phyloP scores from a whole-genome alignment of 2,113 vertebrate species.

The Ancistrus triradiatus region DNA sequence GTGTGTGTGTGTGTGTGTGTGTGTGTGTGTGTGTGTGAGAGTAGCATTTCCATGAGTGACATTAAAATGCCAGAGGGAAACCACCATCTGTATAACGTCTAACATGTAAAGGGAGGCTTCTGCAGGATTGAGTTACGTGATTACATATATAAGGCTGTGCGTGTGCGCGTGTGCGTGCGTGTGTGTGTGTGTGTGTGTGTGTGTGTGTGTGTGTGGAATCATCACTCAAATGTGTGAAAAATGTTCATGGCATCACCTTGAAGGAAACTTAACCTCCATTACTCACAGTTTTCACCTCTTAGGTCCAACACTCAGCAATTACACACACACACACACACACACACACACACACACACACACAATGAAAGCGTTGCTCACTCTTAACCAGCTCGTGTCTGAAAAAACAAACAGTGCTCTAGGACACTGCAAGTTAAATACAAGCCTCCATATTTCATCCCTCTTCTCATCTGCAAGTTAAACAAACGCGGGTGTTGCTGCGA shows the following conservation, averaged over 20 bases:
- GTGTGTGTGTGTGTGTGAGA: no score
- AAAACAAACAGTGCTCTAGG: constrained; percentile 37
- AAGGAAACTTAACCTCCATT: constrained; percentile 55
- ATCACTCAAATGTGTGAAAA: constrained; percentile 12
- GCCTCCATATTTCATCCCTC: constrained; percentile 42
- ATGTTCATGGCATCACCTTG: background rate
- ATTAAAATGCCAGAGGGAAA: constrained; percentile 73
- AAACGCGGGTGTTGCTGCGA: constrained; percentile 48
- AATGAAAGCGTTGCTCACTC: background rate
- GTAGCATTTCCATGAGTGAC: constrained; percentile 54
- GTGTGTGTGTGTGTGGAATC: background rate
- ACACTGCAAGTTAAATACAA: constrained; percentile 54
- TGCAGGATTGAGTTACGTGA: constrained; percentile 5
- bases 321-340: no score
- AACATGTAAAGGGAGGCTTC: constrained; percentile 5
- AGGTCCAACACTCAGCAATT: no score
- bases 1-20: no score
- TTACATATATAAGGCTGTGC: no score
- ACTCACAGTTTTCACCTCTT: no score
- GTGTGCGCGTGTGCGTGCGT: no score
- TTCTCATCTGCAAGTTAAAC: constrained; percentile 48
- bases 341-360: no score
- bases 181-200: no score
- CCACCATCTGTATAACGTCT: constrained; percentile 80
- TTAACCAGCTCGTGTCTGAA: background rate